Conservation (phyloP, 1,140 invertebrate genomes). For the Andricus grossulariae region DNA sequence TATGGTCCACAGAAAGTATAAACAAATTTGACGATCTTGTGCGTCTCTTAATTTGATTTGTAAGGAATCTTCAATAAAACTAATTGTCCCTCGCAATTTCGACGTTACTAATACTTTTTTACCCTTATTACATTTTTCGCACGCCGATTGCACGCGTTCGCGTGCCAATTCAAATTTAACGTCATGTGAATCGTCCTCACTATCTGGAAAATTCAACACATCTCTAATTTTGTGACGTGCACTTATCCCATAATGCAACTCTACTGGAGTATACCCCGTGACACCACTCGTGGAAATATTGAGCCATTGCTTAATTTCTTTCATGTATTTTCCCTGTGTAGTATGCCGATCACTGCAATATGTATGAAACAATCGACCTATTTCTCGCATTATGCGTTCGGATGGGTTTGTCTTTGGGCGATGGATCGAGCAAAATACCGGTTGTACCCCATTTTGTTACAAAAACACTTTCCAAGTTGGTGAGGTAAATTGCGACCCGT, state of each 20-base stretch:
- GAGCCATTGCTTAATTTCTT: slow-evolving; percentile 31
- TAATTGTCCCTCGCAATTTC: slow-evolving; percentile 13
- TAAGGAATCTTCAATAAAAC: slow-evolving; percentile 38
- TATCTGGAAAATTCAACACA: slow-evolving; percentile 28
- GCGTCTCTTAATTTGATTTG: slow-evolving; percentile 13
- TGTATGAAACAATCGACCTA: slow-evolving; percentile 19
- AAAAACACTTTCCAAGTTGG: slow-evolving; percentile 42
- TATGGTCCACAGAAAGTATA: slow-evolving; percentile 39
- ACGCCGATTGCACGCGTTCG: slow-evolving; percentile 8
- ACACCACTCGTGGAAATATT: slow-evolving; percentile 33
- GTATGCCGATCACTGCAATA: slow-evolving; percentile 31
- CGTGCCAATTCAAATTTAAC: slow-evolving; percentile 32
- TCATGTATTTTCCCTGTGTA: slow-evolving; percentile 21
- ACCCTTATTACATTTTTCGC: slow-evolving; percentile 28
- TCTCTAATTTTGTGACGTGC: slow-evolving; percentile 28
- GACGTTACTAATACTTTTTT: slow-evolving; percentile 9
- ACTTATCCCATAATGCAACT: slow-evolving; percentile 40
- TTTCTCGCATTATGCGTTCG: slow-evolving; percentile 40
- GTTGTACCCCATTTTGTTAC: slow-evolving; percentile 40
- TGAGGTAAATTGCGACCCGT: slow-evolving; percentile 42
- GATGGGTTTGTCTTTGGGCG: slow-evolving; percentile 56
- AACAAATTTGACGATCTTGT: slow-evolving; percentile 36
- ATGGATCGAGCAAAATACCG: slow-evolving; percentile 48
- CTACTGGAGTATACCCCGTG: slow-evolving; percentile 32
- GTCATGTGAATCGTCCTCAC: not conserved